Percentiles rank a stretch among this genome's conserved stretches.
Evolutionary conservation across 2,113 vertebrate species (phyloP).

Genomic region (Carollia perspicillata): DNA sequence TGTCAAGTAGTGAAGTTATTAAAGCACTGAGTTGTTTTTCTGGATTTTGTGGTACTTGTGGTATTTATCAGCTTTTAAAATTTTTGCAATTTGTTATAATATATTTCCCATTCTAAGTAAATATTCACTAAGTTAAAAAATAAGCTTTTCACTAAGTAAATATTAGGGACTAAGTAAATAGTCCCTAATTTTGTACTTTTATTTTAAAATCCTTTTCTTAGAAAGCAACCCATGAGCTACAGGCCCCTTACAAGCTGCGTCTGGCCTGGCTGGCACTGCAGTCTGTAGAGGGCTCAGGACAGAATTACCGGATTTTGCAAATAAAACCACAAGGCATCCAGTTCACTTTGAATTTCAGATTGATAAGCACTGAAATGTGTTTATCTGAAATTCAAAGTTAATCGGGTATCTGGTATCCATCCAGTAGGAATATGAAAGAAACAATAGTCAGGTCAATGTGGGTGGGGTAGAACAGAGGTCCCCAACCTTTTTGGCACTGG

Average conservation of each 20-base stretch:
- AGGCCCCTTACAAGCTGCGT: not conserved
- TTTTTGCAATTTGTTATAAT: not conserved
- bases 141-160: too few species aligned
- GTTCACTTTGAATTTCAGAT: not conserved
- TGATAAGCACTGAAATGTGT: not conserved
- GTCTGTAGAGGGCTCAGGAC: not conserved
- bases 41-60: not conserved
- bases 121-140: too few species aligned
- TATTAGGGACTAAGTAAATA: too few species aligned
- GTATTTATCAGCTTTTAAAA: not conserved
- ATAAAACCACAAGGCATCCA: not conserved
- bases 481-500: too few species aligned
- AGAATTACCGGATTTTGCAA: not conserved
- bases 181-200: not conserved
- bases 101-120: constrained; percentile 4
- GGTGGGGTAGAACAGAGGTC: too few species aligned
- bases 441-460: not conserved
- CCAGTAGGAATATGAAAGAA: not conserved
- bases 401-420: not conserved
- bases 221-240: not conserved
- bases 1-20: not conserved
- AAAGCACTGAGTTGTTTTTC: not conserved
- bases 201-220: constrained; percentile 19
- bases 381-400: not conserved
- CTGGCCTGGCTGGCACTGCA: not conserved